Percentiles rank a stretch among this genome's conserved stretches.
These are phyloP conservation scores for Pagrus major DNA, from an alignment of 2,113 vertebrate species.

Conservation along the genomic window DNA sequence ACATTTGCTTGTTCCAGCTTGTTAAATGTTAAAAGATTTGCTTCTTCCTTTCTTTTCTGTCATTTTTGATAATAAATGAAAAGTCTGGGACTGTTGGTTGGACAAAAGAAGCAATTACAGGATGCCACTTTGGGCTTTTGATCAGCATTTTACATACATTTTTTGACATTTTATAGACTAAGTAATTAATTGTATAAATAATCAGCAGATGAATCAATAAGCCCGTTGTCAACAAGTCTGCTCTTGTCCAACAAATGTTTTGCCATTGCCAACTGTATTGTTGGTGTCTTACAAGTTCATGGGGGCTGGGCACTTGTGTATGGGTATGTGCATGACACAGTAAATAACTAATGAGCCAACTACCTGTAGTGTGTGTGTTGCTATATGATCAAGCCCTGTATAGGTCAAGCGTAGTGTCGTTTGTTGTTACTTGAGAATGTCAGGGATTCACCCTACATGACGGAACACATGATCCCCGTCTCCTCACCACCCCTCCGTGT, in stretches of 20 bases:
- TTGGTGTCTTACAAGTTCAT: neutral
- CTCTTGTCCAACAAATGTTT: neutral
- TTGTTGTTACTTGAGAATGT: constrained; percentile 30
- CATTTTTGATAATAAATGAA: too few species aligned
- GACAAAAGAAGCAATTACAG: too few species aligned
- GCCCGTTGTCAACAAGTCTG: too few species aligned
- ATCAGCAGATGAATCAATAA: too few species aligned
- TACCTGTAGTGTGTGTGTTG: neutral
- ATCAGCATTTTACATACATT: too few species aligned
- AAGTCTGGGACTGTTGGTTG: too few species aligned
- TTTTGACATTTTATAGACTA: too few species aligned
- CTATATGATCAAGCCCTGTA: neutral
- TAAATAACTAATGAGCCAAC: neutral
- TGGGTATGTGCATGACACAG: neutral
- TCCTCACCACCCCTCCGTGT: neutral
- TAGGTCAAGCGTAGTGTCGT: constrained; percentile 25
- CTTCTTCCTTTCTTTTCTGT: too few species aligned
- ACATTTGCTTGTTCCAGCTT: too few species aligned
- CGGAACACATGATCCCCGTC: constrained; percentile 24
- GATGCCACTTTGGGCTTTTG: too few species aligned
- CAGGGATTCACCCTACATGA: constrained; percentile 35
- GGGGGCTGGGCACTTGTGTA: neutral
- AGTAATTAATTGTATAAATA: too few species aligned
- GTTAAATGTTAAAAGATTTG: too few species aligned
- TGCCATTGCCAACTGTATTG: neutral